Percentiles rank a stretch among this genome's conserved stretches.
These are phyloP conservation scores for Zeus faber DNA, from an alignment of 2,113 vertebrate genomes.

Conservation along the genomic window DNA sequence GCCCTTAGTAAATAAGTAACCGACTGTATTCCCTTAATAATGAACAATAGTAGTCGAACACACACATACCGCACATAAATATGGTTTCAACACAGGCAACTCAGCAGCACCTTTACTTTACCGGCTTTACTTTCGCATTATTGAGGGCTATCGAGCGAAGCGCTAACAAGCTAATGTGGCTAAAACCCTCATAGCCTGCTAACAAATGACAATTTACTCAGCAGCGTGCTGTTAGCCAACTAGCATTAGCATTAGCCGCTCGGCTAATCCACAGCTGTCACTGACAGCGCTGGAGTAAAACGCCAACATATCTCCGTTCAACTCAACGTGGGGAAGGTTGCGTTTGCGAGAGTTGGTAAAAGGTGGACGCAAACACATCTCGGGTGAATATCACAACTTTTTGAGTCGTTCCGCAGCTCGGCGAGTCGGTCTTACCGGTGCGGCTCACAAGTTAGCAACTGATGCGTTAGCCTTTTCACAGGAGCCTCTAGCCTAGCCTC, in stretches of 20 bases:
- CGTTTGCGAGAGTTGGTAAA: background rate
- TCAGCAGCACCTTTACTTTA: too few species aligned
- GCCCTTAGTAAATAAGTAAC: too few species aligned
- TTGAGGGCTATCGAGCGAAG: too few species aligned
- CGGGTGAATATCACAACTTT: background rate
- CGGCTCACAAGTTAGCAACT: conserved; percentile 48
- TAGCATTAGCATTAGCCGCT: conserved; percentile 20
- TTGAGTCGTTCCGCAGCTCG: background rate
- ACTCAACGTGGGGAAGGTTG: too few species aligned
- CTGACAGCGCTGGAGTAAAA: conserved; percentile 16
- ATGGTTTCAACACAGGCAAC: too few species aligned
- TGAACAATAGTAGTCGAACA: too few species aligned
- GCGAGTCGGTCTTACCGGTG: conserved; percentile 53
- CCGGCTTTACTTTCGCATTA: too few species aligned
- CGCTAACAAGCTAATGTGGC: conserved; percentile 11
- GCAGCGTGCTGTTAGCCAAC: conserved; percentile 59
- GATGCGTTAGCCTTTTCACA: conserved; percentile 40
- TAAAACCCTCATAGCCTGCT: background rate
- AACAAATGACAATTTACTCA: conserved; percentile 9
- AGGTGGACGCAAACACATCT: background rate
- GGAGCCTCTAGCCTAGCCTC: conserved; percentile 45
- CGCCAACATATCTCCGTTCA: background rate
- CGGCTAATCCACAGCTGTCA: conserved; percentile 58
- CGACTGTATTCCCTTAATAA: too few species aligned
- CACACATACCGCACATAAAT: too few species aligned